A percentile compares a stretch with the other conserved stretches of the same genome.
Evolutionary conservation across 2,797 vertebrate genomes (phyloP).

Genomic region (Acomys russatus): DNA sequence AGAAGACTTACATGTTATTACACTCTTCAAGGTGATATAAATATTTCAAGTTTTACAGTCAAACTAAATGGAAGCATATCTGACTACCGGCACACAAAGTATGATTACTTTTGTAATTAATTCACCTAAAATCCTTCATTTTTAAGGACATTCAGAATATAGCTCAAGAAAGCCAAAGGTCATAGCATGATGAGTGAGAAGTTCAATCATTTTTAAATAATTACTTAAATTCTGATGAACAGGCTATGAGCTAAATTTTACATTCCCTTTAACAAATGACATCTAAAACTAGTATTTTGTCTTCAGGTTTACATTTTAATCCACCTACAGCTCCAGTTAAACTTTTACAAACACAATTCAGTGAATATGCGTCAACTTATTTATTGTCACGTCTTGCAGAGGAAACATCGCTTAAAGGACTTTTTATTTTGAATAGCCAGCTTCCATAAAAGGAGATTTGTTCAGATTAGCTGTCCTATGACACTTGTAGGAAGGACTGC

Average conservation of each 20-base stretch:
- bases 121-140: slow-evolving; percentile 77
- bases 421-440: slow-evolving; percentile 44
- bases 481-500: slow-evolving; percentile 32
- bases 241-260: background rate
- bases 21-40: slow-evolving; percentile 72
- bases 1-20: slow-evolving; percentile 76
- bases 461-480: background rate
- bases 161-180: slow-evolving; percentile 65
- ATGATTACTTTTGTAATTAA: slow-evolving; percentile 69
- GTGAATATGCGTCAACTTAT: slow-evolving; percentile 71
- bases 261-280: background rate
- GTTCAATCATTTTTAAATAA: slow-evolving; percentile 52
- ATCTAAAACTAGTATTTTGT: slow-evolving; percentile 15
- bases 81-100: slow-evolving; percentile 69
- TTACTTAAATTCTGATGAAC: slow-evolving; percentile 41
- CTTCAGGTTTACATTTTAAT: slow-evolving; percentile 77
- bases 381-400: slow-evolving; percentile 34
- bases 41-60: slow-evolving; percentile 64
- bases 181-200: slow-evolving; percentile 29
- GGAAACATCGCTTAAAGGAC: slow-evolving; percentile 53
- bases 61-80: slow-evolving; percentile 60
- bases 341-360: slow-evolving; percentile 29
- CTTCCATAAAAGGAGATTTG: slow-evolving; percentile 37
- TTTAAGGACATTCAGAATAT: slow-evolving; percentile 73
- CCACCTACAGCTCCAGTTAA: slow-evolving; percentile 66